phyloP scores from a whole-genome alignment of 2,113 vertebrate species.

The Recurvirostra avosetta region DNA sequence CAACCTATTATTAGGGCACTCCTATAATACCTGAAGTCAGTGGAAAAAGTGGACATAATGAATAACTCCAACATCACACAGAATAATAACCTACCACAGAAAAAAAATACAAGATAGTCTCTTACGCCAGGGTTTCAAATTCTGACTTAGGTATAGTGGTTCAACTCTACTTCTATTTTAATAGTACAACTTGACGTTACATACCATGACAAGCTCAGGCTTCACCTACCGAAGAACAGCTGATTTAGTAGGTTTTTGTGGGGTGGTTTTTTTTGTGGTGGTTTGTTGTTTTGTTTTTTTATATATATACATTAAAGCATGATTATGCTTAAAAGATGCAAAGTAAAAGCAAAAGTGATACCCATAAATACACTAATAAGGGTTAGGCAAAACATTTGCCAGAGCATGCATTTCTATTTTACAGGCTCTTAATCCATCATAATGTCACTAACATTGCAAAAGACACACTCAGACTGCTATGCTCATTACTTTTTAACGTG shows the following conservation, averaged over 20 bases:
- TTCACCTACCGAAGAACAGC: neutral
- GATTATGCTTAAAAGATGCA: constrained; percentile 10
- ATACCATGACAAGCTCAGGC: neutral
- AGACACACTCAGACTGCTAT: constrained; percentile 40
- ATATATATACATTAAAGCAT: neutral
- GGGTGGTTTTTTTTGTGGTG: too few relatives aligned
- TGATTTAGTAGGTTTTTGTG: neutral
- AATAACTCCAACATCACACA: neutral
- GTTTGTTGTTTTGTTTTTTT: neutral
- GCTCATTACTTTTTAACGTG: constrained; percentile 70
- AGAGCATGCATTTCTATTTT: constrained; percentile 57
- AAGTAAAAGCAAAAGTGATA: constrained; percentile 36
- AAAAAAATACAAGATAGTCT: neutral
- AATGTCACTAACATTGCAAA: constrained; percentile 50
- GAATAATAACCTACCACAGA: neutral
- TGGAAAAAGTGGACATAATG: neutral
- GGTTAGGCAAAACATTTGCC: constrained; percentile 53
- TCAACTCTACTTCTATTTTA: neutral
- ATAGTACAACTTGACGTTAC: neutral
- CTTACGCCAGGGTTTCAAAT: neutral
- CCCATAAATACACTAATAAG: constrained; percentile 47
- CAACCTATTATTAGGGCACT: neutral
- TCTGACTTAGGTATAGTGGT: neutral
- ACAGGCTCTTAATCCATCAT: constrained; percentile 61
- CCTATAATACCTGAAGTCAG: neutral